Conservation (phyloP, 2,113 vertebrate species). For the Apaloderma vittatum region DNA sequence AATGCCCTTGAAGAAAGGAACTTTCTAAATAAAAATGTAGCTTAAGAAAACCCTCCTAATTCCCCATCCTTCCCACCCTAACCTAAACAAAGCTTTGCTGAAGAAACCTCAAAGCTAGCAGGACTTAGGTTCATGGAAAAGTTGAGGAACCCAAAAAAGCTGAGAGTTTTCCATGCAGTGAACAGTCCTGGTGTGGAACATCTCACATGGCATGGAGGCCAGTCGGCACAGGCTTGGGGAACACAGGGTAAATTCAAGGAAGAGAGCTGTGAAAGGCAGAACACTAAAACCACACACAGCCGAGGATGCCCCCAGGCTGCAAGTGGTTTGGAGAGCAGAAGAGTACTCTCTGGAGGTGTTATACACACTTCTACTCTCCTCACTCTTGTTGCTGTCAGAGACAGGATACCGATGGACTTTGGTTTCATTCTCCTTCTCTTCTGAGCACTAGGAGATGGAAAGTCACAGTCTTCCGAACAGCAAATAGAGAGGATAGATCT, state of each 20-base stretch:
- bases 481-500: background rate
- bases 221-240: accelerated
- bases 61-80: too few species aligned
- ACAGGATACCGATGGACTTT: background rate
- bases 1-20: background rate
- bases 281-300: background rate
- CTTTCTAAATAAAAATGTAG: background rate
- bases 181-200: background rate
- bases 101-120: background rate
- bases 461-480: background rate
- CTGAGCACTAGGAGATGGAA: background rate
- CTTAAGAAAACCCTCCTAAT: background rate
- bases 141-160: background rate
- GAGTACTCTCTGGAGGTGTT: background rate
- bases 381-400: background rate
- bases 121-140: background rate
- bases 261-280: background rate
- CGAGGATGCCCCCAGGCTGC: background rate
- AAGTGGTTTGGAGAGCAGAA: background rate
- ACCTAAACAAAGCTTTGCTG: background rate
- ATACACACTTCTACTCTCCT: accelerated
- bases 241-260: background rate
- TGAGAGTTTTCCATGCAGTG: background rate
- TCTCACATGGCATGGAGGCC: accelerated
- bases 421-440: background rate